Conservation (phyloP, 2,888 invertebrate species). For the Rhagophthalmus giganteus region DNA sequence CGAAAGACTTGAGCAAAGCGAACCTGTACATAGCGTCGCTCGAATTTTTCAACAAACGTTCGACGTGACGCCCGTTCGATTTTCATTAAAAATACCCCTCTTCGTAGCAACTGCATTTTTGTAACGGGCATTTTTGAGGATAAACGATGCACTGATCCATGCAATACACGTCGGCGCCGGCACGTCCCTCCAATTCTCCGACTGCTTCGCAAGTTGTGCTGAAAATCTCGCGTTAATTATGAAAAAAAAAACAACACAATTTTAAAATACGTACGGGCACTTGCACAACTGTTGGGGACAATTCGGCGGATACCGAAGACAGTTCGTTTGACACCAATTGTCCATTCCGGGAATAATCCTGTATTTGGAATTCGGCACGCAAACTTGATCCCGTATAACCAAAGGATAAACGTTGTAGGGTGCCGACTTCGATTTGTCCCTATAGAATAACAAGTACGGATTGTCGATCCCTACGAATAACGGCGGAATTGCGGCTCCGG, state of each 20-base stretch:
- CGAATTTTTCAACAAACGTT: conserved; percentile 3
- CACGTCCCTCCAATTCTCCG: conserved; percentile 71
- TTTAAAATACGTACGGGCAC: conserved; percentile 81
- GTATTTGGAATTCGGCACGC: conserved; percentile 68
- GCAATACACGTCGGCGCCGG: conserved; percentile 82
- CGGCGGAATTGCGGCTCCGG: conserved; percentile 73
- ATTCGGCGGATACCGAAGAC: conserved; percentile 83
- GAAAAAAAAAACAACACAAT: too few relatives aligned
- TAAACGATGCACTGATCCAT: conserved; percentile 84
- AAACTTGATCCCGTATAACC: conserved; percentile 81
- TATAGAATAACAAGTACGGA: conserved; percentile 77
- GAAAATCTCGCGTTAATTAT: too few relatives aligned
- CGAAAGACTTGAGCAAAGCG: conserved; percentile 13
- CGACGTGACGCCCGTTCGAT: too few relatives aligned
- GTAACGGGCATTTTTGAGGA: conserved; percentile 56
- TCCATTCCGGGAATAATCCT: conserved; percentile 74
- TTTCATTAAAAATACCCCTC: conserved; percentile 5
- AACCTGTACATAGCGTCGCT: conserved; percentile 13
- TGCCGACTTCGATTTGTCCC: conserved; percentile 66
- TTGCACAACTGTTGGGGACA: conserved; percentile 76
- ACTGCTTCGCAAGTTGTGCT: conserved; percentile 82
- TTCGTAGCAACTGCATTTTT: conserved; percentile 25
- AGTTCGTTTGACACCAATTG: conserved; percentile 84
- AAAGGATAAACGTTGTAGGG: conserved; percentile 70
- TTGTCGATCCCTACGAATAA: conserved; percentile 69